Base-by-base conservation (phyloP, 2,888 invertebrate genomes). In the Lithophane ornitopus region DNA sequence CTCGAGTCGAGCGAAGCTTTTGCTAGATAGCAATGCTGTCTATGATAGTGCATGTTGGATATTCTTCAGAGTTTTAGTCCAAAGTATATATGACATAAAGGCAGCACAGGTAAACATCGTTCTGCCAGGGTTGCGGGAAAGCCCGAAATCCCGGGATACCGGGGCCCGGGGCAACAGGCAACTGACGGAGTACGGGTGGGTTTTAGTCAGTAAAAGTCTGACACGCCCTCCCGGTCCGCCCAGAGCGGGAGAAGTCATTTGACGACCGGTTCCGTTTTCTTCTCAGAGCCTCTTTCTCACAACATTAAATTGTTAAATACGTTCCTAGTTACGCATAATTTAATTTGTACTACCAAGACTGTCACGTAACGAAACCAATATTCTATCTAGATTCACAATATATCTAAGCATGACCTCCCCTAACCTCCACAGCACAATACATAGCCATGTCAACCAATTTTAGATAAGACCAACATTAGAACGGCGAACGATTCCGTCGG, bases 381-480 rank as follows among this genome's bases (percentile, higher is more conserved):
- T 19, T 54, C 12, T 44, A 34, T 16, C 8, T 34, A 22, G 16
- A 44, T 61, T 12, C 19, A 65, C 34, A 19, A 56, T 8, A 80
- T 28, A 56, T 41, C 41, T n/a, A 34, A 49, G 28, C 34, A 44
- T 26, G 34, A 69, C 56, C 66, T 44, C 49, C 1, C 22, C 14
- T 61, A 28, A 78, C n/a, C 59, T 26, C 41, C 6, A 0, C 26
- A 46, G 46, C 49, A 59, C 34, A 72, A 70, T 67, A 58, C 63
- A 49, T 28, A 69, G 44, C 4, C 65, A 44, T 75, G 58, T 74
- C 69, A 74, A 78, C 34, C 49, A 68, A 68, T 62, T 67, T 26
- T 12, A 80, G 70, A 83, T 82, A 82, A 84, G 62, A 59, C 34
- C 22, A 54, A 65, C 76, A 76, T 80, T 73, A 80, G 26, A 75